Base-by-base conservation (phyloP, 2,888 invertebrate genomes). In the Oligia strigilis region DNA sequence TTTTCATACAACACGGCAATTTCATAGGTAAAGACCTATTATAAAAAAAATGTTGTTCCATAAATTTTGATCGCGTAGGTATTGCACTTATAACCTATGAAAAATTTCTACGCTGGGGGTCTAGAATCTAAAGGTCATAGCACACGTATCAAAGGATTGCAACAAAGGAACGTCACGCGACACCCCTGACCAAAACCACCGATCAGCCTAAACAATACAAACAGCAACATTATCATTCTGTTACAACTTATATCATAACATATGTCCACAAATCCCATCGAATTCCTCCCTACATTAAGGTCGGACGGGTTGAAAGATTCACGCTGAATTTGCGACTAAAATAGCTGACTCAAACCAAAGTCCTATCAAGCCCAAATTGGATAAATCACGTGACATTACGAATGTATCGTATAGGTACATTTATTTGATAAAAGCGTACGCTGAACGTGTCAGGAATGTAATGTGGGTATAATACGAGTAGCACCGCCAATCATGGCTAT, bases 391-490 rank as follows among this genome's bases (percentile, higher is more conserved):
- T 92, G 94, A 95, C 94, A 92, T 94, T 93, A 92, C 92, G 91
- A 93, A 93, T 94, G 92, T 93, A 93, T 93, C 92, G 92, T 92
- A 93, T 89, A n/a, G n/a, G n/a, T n/a, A 92, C 94, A 93, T 95
- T 94, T 94, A 95, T 96, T 94, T 94, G 95, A 94, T 95, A 95
- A 94, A 95, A 94, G 93, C 94, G 89, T 91, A 91, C 92, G 90
- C 88, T 87, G 91, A 92, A 95, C 94, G 95, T 94, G 95, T 95
- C 94, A 91, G 92, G 95, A 96, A 95, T 96, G 95, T 96, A 95
- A 95, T 94, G 93, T 92, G 81, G 84, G 80, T 84, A 91, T 92
- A 92, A 93, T 91, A 29, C 29, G 29, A 29, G 29, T 29, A 88
- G 84, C 90, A 83, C 87, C 93, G 94, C 94, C 95, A 96, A 95